phyloP scores from a whole-genome alignment of 1,140 invertebrate species.

The Temnothorax nylanderi region DNA sequence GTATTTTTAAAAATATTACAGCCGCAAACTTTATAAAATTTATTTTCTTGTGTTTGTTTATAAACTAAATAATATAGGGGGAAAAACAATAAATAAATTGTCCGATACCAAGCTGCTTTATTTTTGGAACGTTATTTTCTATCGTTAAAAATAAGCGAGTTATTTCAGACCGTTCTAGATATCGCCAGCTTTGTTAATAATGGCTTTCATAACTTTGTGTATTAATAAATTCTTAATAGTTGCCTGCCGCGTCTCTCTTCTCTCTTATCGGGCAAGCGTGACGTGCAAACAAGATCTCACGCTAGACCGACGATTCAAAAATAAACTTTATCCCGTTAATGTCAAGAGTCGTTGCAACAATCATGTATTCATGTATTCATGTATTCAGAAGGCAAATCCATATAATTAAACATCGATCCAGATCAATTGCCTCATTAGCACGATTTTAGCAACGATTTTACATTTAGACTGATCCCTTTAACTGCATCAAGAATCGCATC shows the following conservation, averaged over 20 bases:
- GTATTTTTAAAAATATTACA: neutral
- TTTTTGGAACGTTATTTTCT: conserved; percentile 50
- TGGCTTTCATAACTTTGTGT: conserved; percentile 23
- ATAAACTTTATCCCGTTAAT: conserved; percentile 18
- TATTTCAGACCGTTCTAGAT: conserved; percentile 38
- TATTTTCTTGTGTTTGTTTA: conserved; percentile 5
- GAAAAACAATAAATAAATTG: neutral
- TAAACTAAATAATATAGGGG: neutral
- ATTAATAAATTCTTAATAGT: conserved; percentile 55
- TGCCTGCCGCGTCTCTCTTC: neutral
- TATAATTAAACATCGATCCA: neutral
- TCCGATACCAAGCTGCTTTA: conserved; percentile 7
- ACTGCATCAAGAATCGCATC: neutral
- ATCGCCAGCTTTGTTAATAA: conserved; percentile 12
- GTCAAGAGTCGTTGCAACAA: conserved; percentile 9
- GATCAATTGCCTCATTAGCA: neutral
- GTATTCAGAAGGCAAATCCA: neutral
- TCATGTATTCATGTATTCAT: neutral
- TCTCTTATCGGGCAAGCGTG: neutral
- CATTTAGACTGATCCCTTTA: neutral
- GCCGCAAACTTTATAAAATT: neutral
- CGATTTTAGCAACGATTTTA: neutral
- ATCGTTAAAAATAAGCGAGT: conserved; percentile 54
- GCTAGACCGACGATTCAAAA: conserved; percentile 1
- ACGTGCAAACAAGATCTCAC: conserved; percentile 27